Evolutionary conservation across 2,888 invertebrate genomes (phyloP), one percentile per base, ranked within the genome.

Genomic region (Luperina nickerlii): DNA sequence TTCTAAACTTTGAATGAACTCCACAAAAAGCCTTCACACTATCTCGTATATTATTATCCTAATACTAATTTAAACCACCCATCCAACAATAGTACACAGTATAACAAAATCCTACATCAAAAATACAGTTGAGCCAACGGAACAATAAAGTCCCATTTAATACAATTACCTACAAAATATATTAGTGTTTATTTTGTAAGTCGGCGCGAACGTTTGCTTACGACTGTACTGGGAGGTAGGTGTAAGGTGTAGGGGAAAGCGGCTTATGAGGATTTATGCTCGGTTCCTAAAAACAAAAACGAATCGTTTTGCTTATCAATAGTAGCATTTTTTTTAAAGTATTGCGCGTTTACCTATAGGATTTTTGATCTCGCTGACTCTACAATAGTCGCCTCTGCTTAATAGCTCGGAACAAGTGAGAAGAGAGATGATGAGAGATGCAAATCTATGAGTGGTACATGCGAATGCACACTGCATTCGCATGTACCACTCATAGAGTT

Each of bases 81-180:
- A 77, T 60, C 18, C 9, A 68, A 51, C 38, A 68, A 72, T 42
- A 69, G 65, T 38, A 69, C 63, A 68, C 83, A 38, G 67, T 75
- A 60, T 65, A 74, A 76, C 71, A 65, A 65, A 85, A 87, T 42
- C 67, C 67, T 78, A 90, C 92, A 91, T 92, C 90, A 94, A 95
- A 95, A 94, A 93, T 93, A 95, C 93, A 92, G 91, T 84, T 90
- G 89, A 91, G 92, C 91, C 92, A 91, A 87, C 90, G 89, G 85
- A 92, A 94, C 95, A 95, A 95, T 96, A 96, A 95, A 95, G 95
- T 95, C 95, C 93, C 95, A 93, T 96, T 96, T 95, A 95, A 96
- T 95, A 95, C 95, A 96, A 96, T 96, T 96, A 96, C 95, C 92
- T 90, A 91, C 92, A 92, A 93, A 92, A 95, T 96, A 94, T 96